These are phyloP conservation scores for Sporophila hypoxantha DNA, from an alignment of 2,113 vertebrate species.

Conservation along the genomic window DNA sequence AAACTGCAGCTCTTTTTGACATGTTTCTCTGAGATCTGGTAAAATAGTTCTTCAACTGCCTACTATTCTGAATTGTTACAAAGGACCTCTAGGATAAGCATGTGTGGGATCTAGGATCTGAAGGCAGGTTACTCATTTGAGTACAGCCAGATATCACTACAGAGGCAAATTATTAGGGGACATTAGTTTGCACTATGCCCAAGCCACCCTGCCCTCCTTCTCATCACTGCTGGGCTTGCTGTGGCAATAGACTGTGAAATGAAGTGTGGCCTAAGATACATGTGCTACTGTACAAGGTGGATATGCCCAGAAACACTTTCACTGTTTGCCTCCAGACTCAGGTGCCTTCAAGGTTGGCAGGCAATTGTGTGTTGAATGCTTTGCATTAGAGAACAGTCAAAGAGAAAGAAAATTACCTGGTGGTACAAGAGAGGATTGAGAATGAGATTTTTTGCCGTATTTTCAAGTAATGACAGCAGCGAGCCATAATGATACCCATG, in stretches of 20 bases:
- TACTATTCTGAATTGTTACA: not conserved
- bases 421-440: not conserved
- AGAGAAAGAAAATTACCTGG: not conserved
- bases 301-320: not conserved
- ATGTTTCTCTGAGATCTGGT: not conserved
- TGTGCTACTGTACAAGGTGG: not conserved
- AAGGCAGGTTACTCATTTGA: not conserved
- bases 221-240: not conserved
- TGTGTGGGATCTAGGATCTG: not conserved
- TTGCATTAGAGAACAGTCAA: not conserved
- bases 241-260: not conserved
- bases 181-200: not conserved
- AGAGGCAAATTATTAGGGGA: not conserved
- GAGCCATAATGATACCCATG: not conserved
- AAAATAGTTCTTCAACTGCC: not conserved
- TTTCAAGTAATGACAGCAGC: not conserved
- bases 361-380: not conserved
- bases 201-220: not conserved
- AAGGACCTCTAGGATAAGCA: not conserved
- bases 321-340: not conserved
- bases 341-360: not conserved
- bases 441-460: not conserved
- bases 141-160: not conserved
- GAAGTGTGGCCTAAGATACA: not conserved
- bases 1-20: not conserved